These are phyloP conservation scores for Scytalopus superciliaris DNA, from an alignment of 2,113 vertebrate species.

Conservation along the genomic window DNA sequence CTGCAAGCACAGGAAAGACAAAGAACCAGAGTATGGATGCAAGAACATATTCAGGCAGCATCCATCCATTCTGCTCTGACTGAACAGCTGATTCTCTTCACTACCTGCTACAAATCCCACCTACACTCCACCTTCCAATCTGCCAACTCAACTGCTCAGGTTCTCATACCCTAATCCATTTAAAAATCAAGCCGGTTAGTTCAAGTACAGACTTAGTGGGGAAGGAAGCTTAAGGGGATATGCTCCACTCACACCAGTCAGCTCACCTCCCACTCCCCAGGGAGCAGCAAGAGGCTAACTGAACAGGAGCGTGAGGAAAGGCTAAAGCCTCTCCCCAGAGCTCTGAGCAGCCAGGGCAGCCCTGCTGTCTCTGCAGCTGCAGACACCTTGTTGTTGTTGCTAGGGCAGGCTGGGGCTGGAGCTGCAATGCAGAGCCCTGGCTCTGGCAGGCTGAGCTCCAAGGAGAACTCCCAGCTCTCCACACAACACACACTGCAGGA, in stretches of 20 bases:
- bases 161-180: background rate
- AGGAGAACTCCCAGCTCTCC: background rate
- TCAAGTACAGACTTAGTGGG: background rate
- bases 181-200: background rate
- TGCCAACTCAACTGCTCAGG: background rate
- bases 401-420: background rate
- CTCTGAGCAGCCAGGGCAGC: background rate
- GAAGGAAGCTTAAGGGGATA: background rate
- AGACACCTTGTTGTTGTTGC: background rate
- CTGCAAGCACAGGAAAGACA: background rate
- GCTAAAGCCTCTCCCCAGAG: background rate
- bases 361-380: background rate
- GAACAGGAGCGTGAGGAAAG: background rate
- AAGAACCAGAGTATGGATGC: background rate
- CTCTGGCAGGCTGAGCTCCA: background rate
- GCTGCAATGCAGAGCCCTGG: background rate
- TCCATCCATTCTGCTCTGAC: background rate
- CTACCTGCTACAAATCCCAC: background rate
- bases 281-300: background rate
- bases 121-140: background rate
- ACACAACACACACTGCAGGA: accelerated
- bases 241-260: background rate
- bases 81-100: background rate
- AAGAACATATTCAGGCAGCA: background rate
- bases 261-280: background rate